Conservation (phyloP, 2,113 vertebrate species). For the Gymnorhina tibicen region DNA sequence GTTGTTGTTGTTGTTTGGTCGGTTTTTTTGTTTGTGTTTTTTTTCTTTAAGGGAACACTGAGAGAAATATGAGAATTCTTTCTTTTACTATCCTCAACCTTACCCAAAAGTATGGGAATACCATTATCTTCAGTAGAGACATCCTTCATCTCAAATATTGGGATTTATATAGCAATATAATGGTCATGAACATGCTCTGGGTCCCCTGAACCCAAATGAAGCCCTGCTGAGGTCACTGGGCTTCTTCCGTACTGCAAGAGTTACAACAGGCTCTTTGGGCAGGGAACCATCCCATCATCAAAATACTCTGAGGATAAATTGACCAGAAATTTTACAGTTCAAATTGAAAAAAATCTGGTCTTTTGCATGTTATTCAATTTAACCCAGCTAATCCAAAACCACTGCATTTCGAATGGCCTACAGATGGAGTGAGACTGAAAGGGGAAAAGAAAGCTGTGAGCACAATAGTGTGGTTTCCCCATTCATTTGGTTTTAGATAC, state of each 20-base stretch:
- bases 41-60: not conserved
- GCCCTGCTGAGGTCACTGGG: not conserved
- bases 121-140: not conserved
- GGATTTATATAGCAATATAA: not conserved
- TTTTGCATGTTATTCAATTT: not conserved
- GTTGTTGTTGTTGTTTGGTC: too few relatives aligned
- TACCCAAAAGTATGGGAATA: not conserved
- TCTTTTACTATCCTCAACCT: not conserved
- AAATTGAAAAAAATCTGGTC: not conserved
- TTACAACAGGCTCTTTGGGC: not conserved
- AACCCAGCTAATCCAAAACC: not conserved
- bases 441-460: not conserved
- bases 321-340: not conserved
- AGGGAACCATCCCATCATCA: not conserved
- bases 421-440: not conserved
- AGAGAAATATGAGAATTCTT: not conserved
- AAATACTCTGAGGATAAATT: not conserved
- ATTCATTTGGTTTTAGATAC: not conserved
- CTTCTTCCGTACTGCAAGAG: not conserved
- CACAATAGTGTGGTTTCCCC: not conserved
- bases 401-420: not conserved
- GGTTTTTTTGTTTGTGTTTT: too few relatives aligned
- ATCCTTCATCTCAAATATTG: not conserved
- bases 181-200: not conserved
- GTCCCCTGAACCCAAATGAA: not conserved